A percentile compares a stretch with the other conserved stretches of the same genome.
phyloP scores from a whole-genome alignment of 2,113 vertebrate species.

The Gallinago paraguaiae region DNA sequence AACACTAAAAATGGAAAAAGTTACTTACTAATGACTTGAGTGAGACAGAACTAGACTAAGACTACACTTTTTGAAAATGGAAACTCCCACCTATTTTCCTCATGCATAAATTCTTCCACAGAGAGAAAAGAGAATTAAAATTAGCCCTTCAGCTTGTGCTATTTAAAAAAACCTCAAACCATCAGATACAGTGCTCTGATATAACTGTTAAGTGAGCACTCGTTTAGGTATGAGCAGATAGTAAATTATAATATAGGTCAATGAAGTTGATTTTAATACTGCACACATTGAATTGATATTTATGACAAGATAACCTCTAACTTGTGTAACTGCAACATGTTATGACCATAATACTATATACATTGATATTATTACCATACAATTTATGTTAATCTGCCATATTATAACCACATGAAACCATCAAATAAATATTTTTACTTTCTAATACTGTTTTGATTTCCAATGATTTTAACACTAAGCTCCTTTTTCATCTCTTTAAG shows the following conservation, averaged over 20 bases:
- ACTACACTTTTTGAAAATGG: neutral
- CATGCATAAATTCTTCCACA: neutral
- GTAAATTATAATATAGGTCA: neutral
- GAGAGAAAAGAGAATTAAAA: neutral
- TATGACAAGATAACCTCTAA: neutral
- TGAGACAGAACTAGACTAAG: neutral
- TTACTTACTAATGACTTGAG: neutral
- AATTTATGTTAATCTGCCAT: neutral
- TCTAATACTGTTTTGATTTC: neutral
- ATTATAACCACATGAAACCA: neutral
- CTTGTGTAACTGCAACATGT: neutral
- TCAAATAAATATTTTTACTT: neutral
- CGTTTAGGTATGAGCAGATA: neutral
- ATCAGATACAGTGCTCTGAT: neutral
- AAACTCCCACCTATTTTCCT: neutral
- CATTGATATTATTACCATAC: neutral
- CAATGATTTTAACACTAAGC: neutral
- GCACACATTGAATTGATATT: neutral
- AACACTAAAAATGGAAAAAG: neutral
- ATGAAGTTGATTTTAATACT: neutral
- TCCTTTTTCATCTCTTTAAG: neutral
- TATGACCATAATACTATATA: neutral
- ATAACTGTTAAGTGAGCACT: neutral
- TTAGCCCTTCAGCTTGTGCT: neutral
- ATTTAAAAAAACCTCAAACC: neutral